Evolutionary conservation across 1,140 invertebrate genomes (phyloP), one percentile per base, ranked within the genome.

Genomic region (Branchinecta lynchi): DNA sequence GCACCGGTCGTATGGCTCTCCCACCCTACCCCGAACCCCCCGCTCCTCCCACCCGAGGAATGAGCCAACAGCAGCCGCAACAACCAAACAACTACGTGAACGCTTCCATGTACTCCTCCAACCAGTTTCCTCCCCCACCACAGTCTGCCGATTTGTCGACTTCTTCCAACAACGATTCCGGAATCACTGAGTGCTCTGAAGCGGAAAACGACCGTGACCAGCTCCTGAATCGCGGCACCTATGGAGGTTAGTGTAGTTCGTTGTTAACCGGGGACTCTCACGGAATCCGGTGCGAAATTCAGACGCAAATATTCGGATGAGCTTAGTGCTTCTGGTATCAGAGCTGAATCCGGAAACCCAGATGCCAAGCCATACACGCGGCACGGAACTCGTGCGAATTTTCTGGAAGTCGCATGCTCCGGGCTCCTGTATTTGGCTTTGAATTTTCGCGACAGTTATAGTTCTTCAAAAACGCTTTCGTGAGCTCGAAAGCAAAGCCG

Each of bases 181-280:
- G 92, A 80, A 89, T 92, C 76, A 92, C 89, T 78, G 90, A 93
- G 79, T 90, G 92, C 77, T 92, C 89, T 76, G 91, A 93, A 81
- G 90, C 90, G 74, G 90, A 93, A 79, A 93, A 90, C 79, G 91
- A 93, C 81, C 86, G 86, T 72, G 87, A 88, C 77, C 86, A 88
- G 73, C 77, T 85, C 75, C 83, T 87, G 75, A 86, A 84, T 79
- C 81, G 86, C 71, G 87, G 83, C 72, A 88, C 32, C 32, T 32
- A 88, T 77, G 85, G 86, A 74, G 87, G 87, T 88, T 77, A 84
- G 84, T 83, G 43, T 43, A 8, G 12, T n/a, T 45, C 5, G 32
- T 32, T 32, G 32, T 32, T 32, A 32, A 32, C 32, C 32, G 1
- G 32, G 32, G 32, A n/a, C 5, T 32, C 32, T 5, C 32, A 32